Conservation (phyloP, 2,888 invertebrate genomes). For the Mythimna loreyi region DNA sequence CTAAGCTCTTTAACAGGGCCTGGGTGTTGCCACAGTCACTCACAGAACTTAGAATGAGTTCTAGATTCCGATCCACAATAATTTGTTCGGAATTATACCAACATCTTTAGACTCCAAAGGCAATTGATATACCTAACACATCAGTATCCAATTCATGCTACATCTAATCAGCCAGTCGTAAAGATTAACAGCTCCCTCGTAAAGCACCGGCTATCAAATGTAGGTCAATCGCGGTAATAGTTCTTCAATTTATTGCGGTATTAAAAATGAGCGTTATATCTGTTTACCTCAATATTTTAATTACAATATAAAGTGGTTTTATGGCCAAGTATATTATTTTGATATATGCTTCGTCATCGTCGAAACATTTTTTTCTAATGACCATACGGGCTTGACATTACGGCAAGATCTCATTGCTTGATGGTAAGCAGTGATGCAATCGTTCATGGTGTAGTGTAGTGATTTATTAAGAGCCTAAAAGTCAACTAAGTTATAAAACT, state of each 20-base stretch:
- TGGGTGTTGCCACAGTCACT: no score
- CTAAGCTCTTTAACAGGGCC: no score
- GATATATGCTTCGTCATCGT: background rate
- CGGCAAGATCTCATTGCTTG: no score
- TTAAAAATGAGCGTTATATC: conserved; percentile 34
- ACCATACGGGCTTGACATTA: no score
- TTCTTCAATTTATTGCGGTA: conserved; percentile 38
- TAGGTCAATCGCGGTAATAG: conserved; percentile 55
- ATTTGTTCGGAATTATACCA: background rate
- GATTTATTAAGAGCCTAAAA: no score
- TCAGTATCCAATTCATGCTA: conserved; percentile 34
- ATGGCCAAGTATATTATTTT: conserved; percentile 14
- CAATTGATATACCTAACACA: conserved; percentile 23
- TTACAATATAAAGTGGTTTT: conserved; percentile 23
- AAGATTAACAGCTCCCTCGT: conserved; percentile 50
- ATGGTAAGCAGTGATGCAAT: no score
- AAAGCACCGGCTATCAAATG: conserved; percentile 44
- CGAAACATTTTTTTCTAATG: no score
- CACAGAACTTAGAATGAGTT: no score
- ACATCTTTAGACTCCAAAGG: conserved; percentile 10
- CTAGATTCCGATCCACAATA: conserved; percentile 2
- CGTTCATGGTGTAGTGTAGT: no score
- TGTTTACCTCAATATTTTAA: conserved; percentile 34
- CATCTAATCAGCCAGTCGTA: conserved; percentile 49
- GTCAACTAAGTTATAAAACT: no score